Evolutionary conservation across 2,888 invertebrate genomes (phyloP), one percentile per base, ranked within the genome.

Genomic region (Marronus borbonicus): DNA sequence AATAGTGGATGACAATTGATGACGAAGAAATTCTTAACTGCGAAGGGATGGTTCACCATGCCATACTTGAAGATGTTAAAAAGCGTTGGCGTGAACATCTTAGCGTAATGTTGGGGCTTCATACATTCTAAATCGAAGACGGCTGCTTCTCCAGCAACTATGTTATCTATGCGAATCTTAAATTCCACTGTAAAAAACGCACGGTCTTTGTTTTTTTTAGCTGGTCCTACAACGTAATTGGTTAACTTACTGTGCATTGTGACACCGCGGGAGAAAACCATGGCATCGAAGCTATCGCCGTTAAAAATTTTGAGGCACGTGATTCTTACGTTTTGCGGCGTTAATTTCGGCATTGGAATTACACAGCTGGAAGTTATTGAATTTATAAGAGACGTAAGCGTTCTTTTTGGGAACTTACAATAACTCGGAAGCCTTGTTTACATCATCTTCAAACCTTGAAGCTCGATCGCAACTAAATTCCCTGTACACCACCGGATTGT

Each of bases 281-380:
- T 20, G 8, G 17, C 8, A 12, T 66, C 49, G 8, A 44, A 49
- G 12, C 17, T 66, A 20, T 66, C 28, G 1, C 68, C 17, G 14
- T 68, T 36, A 3, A 50, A 49, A 3, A 55, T 14, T 36, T 76
- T 36, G 12, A 55, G 12, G 36, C 52, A 28, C 4, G 31, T 55
- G 5, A 76, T 20, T 39, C 76, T 65, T 0, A 52, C 52, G 3
- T 58, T 58, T 12, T 55, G 28, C 1, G 68, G 76, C 2, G 76
- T 66, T 31, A 76, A 44, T 52, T 39, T 58, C 1, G 68, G 68
- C 36, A 76, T 44, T 8, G 66, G 66, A 44, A 44, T 17, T 3
- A 17, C 1, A 17, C 17, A 24, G 7, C 66, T 66, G 20, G 44
- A 24, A 44, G 2, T 20, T 17, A 58, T 20, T 0, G 1, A 10